Evolutionary conservation across 2,113 vertebrate species (phyloP).

Genomic region (Tyrannus savana): DNA sequence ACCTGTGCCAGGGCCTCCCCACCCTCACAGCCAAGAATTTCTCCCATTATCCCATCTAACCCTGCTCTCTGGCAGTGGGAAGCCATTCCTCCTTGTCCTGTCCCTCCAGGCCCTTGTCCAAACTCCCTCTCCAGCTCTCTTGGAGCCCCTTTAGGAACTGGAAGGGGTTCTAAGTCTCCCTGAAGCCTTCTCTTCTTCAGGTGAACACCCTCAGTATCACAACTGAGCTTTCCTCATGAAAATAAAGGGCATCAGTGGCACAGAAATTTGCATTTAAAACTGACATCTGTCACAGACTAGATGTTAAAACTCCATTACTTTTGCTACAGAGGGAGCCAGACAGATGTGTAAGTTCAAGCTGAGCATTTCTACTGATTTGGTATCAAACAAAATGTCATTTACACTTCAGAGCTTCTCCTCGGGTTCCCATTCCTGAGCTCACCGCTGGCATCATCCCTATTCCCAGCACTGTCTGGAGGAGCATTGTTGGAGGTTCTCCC

Average conservation of each 20-base stretch:
- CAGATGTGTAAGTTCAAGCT: background rate
- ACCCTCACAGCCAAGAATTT: background rate
- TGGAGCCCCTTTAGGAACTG: background rate
- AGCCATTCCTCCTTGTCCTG: background rate
- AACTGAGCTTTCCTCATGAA: background rate
- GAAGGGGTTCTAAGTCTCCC: background rate
- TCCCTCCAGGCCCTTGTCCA: fast-evolving
- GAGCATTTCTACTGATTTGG: background rate
- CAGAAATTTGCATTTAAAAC: background rate
- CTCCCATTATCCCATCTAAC: background rate
- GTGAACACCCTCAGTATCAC: background rate
- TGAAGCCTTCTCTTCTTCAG: background rate
- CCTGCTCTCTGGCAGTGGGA: fast-evolving
- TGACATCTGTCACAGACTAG: background rate
- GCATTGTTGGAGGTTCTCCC: slow-evolving; percentile 88
- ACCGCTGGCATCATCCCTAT: slow-evolving; percentile 77
- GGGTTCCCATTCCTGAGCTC: slow-evolving; percentile 80
- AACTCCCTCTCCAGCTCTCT: background rate
- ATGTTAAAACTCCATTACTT: background rate
- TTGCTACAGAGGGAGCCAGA: background rate
- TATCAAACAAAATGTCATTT: slow-evolving; percentile 53
- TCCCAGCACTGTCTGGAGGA: slow-evolving; percentile 87
- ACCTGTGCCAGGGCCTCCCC: fast-evolving
- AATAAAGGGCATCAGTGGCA: fast-evolving
- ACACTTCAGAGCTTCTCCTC: slow-evolving; percentile 90